phyloP scores from a whole-genome alignment of 2,113 vertebrate species.

The Rhabdomys dilectus region DNA sequence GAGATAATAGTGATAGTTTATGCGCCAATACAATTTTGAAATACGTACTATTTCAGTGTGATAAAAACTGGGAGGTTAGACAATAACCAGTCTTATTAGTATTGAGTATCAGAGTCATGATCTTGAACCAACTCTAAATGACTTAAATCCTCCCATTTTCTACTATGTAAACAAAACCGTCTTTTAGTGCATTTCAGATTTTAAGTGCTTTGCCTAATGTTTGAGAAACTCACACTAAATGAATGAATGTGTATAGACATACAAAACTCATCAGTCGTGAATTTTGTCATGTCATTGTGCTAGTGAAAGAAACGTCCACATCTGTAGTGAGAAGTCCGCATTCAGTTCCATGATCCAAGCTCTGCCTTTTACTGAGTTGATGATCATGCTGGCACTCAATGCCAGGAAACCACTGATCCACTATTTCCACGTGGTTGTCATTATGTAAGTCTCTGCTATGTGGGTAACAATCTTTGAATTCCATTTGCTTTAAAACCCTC shows the following conservation, averaged over 20 bases:
- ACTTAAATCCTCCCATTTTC: neutral
- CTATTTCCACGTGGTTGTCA: no score
- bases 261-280: neutral
- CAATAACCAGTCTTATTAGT: neutral
- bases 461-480: neutral
- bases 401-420: neutral
- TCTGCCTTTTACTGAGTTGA: neutral
- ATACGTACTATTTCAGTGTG: neutral
- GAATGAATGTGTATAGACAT: neutral
- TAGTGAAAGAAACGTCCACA: neutral
- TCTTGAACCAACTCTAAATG: neutral
- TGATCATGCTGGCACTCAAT: neutral
- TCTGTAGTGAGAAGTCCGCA: neutral
- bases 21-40: neutral
- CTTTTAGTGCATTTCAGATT: neutral
- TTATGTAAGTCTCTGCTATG: neutral
- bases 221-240: neutral
- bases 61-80: neutral
- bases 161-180: neutral
- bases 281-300: neutral
- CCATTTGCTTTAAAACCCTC: neutral
- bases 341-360: no score
- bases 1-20: neutral
- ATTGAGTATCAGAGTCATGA: neutral
- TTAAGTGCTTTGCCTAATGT: neutral